Base-by-base conservation (phyloP, 2,888 invertebrate genomes). In the Lithophane semibrunnea region DNA sequence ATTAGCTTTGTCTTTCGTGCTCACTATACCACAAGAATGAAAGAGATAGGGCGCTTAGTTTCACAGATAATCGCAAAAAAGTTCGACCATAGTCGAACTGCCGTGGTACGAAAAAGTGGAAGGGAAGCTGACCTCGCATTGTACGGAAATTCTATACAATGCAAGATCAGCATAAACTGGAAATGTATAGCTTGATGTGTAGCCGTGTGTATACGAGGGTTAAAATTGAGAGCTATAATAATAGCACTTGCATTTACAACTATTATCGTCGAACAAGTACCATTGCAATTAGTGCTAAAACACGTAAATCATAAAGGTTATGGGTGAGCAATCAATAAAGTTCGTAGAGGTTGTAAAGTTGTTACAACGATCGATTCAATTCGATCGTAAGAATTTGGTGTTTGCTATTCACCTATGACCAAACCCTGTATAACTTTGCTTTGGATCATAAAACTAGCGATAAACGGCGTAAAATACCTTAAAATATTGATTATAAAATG, bases 231-330 rank as follows among this genome's bases (percentile, higher is more conserved):
- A 29, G 29, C 29, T 4, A 29, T 29, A 29, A 29, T 37, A 37
- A 18, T 16, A 10, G 37, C 9, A 29, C 16, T 18, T 60, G 37
- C 37, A 37, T 5, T 37, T 37, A 37, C 37, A 5, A 37, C 5
- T 21, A 44, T 12, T 42, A 64, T 12, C 10, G 13, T 24, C 0
- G 37, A 10, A 16, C 49, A 52, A 42, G 29, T 44, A 3, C 13
- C 60, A 12, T 65, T 16, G 61, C 82, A 84, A 84, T 82, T 84
- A 82, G 80, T 42, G 18, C 37, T 61, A 61, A 80, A 82, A 80
- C 82, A 84, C 84, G 75, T 79, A 24, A 66, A 37, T 2, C 60
- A 61, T 65, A 52, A 67, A 58, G 0, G 0, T 47, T 73, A 82
- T 63, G 18, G 16, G 24, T 58, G 21, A 52, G 21, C 68, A 68